Conservation (phyloP, 1,140 invertebrate genomes). For the Andrena cerasifolii region DNA sequence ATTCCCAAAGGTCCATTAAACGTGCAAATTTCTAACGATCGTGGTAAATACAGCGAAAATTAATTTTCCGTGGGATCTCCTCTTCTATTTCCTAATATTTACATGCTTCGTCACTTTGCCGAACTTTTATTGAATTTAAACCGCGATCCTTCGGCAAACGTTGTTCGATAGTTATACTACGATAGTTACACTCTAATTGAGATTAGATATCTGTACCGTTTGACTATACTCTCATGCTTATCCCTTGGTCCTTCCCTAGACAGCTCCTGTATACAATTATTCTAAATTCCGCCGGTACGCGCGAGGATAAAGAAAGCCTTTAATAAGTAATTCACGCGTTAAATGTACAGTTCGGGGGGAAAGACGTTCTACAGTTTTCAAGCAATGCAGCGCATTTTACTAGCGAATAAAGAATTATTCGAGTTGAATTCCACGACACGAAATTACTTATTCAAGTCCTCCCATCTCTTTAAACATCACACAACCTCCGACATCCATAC, state of each 20-base stretch:
- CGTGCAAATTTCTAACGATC: not conserved
- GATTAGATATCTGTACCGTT: conserved; percentile 41
- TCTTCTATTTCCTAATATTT: not conserved
- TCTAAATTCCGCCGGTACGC: conserved; percentile 44
- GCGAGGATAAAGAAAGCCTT: conserved; percentile 32
- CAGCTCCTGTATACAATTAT: conserved; percentile 55
- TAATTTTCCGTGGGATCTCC: not conserved
- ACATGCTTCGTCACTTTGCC: not conserved
- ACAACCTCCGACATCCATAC: conserved; percentile 6
- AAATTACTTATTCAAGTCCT: conserved; percentile 29
- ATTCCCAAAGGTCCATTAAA: no score
- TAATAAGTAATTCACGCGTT: conserved; percentile 48
- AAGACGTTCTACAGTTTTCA: not conserved
- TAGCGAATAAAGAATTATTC: not conserved
- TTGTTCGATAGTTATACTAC: conserved; percentile 30
- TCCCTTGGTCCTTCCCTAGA: conserved; percentile 25
- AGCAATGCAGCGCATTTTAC: not conserved
- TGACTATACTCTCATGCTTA: conserved; percentile 55
- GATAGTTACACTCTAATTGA: conserved; percentile 57
- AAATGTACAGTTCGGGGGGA: conserved; percentile 34
- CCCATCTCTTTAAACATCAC: conserved; percentile 8
- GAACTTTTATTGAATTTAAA: conserved; percentile 36
- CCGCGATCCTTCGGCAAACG: conserved; percentile 16
- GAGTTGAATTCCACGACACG: not conserved
- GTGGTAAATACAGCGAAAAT: not conserved